phyloP scores from a whole-genome alignment of 2,113 vertebrate genomes.

The Myotis yumanensis region DNA sequence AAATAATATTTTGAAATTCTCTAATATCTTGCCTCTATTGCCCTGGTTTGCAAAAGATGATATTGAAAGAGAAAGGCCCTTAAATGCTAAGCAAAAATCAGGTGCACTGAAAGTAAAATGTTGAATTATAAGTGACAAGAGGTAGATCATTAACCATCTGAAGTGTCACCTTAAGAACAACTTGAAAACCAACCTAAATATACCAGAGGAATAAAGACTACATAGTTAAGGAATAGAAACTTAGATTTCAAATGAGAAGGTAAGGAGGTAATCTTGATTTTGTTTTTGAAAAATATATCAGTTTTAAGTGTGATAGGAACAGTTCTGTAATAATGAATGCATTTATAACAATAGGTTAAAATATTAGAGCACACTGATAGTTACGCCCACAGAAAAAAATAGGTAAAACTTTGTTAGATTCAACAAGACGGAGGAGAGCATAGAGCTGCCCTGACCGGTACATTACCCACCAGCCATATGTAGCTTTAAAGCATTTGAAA shows the following conservation, averaged over 20 bases:
- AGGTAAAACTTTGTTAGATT: not conserved
- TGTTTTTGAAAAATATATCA: not conserved
- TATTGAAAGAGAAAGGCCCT: not conserved
- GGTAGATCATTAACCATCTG: not conserved
- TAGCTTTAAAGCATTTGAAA: not conserved
- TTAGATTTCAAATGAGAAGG: not conserved
- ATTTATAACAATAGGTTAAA: not conserved
- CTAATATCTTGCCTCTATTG: not conserved
- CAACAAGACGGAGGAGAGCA: not conserved
- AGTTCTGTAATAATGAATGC: not conserved
- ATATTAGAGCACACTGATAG: not conserved
- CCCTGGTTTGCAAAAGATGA: not conserved
- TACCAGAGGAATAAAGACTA: not conserved
- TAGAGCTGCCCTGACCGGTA: not conserved
- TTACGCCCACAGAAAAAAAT: not conserved
- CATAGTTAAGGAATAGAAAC: not conserved
- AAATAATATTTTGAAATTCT: not conserved
- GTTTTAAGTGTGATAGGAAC: not conserved
- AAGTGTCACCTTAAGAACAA: not conserved
- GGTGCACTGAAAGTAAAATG: not conserved
- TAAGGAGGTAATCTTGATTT: not conserved
- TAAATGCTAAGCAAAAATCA: not conserved
- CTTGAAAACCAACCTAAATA: constrained; percentile 35
- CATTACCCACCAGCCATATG: not conserved
- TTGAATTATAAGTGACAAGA: constrained; percentile 21